phyloP scores from a whole-genome alignment of 2,888 invertebrate genomes.

The Druceiella hillmani region DNA sequence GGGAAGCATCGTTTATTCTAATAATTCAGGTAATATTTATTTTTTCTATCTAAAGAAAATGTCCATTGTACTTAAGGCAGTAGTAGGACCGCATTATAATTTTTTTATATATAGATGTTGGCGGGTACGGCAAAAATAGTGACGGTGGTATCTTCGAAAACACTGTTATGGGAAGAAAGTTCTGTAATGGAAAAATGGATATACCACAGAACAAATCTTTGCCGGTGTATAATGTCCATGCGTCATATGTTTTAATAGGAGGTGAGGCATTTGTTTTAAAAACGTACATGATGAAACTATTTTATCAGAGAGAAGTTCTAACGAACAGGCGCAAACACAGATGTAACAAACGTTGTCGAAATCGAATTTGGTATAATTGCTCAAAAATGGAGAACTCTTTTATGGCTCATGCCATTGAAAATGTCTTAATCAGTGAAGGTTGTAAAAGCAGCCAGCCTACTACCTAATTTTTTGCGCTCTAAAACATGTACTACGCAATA shows the following conservation, averaged over 20 bases:
- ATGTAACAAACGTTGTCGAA: constrained; percentile 2
- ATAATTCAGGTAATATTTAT: constrained; percentile 18
- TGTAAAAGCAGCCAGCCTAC: constrained; percentile 4
- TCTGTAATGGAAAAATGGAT: constrained; percentile 9
- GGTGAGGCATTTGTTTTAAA: constrained; percentile 7
- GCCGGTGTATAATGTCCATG: constrained; percentile 2
- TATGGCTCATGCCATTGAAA: constrained; percentile 5
- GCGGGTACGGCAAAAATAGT: constrained; percentile 20
- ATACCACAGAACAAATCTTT: too few species aligned
- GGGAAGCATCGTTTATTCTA: constrained; percentile 18
- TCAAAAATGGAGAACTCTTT: constrained; percentile 7
- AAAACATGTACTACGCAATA: too few species aligned
- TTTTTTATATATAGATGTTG: constrained; percentile 16
- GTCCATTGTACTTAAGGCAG: constrained; percentile 10
- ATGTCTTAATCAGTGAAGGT: constrained; percentile 5
- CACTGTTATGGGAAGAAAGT: constrained; percentile 17
- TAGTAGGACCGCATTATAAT: too few species aligned
- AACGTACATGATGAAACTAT: constrained; percentile 8
- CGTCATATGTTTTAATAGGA: constrained; percentile 8
- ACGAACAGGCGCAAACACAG: constrained; percentile 6
- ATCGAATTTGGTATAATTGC: constrained; percentile 3
- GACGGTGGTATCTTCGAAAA: constrained; percentile 20
- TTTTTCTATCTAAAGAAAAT: constrained; percentile 16
- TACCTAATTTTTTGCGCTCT: too few species aligned
- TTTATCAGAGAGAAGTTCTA: constrained; percentile 7